phyloP scores from a whole-genome alignment of 2,888 invertebrate genomes.

The Saturnia pavonia region DNA sequence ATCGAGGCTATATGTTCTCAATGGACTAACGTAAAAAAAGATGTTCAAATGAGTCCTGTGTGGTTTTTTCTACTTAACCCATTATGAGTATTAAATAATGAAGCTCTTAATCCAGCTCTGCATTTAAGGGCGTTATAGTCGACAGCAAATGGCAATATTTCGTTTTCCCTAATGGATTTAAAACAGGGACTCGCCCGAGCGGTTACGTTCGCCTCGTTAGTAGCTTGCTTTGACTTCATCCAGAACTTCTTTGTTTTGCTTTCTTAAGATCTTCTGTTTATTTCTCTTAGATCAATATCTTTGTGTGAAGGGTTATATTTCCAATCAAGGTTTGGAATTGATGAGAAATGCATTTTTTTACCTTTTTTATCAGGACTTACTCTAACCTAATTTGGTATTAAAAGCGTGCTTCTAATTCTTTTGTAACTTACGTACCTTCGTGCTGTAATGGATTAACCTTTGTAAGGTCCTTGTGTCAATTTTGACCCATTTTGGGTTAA shows the following conservation, averaged over 20 bases:
- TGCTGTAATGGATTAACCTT: too few relatives aligned
- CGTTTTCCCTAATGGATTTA: constrained; percentile 57
- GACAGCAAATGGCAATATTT: constrained; percentile 44
- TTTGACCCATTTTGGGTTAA: too few relatives aligned
- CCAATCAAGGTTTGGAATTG: neutral
- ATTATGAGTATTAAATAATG: neutral
- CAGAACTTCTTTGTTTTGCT: constrained; percentile 2
- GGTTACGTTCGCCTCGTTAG: constrained; percentile 5
- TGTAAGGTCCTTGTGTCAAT: too few relatives aligned
- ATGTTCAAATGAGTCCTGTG: neutral
- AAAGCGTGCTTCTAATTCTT: neutral
- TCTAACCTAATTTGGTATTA: too few relatives aligned
- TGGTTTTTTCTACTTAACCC: neutral
- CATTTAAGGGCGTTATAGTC: constrained; percentile 27
- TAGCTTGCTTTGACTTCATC: constrained; percentile 9
- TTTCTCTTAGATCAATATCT: neutral
- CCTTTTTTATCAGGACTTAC: neutral
- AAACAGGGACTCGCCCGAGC: constrained; percentile 37
- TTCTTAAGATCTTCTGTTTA: neutral
- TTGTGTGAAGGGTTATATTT: neutral
- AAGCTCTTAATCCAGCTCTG: constrained; percentile 24
- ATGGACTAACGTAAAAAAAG: neutral
- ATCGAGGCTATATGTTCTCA: too few relatives aligned
- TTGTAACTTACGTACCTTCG: too few relatives aligned
- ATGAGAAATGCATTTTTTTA: neutral